Evolutionary conservation across 2,888 invertebrate species (phyloP).

Genomic region (Coleophora deauratella): DNA sequence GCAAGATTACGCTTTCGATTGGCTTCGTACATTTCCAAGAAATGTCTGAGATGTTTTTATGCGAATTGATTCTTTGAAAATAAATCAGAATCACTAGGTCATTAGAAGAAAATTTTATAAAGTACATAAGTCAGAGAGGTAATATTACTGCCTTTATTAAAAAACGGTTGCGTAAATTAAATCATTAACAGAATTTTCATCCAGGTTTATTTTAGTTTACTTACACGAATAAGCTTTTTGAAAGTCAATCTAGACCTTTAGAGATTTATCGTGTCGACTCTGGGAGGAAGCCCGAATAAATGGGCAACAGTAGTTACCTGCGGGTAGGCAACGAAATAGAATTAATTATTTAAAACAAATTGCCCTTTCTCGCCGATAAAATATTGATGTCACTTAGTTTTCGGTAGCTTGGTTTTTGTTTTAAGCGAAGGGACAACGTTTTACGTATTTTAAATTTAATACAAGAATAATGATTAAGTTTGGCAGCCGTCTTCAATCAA

Average conservation of each 20-base stretch:
- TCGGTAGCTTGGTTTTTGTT: neutral
- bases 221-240: conserved; percentile 15
- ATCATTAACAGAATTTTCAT: too few relatives aligned
- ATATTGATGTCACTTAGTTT: conserved; percentile 6
- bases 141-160: too few relatives aligned
- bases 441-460: neutral
- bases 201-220: neutral
- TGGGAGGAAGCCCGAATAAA: conserved; percentile 13
- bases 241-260: conserved; percentile 18
- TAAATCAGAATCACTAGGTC: too few relatives aligned
- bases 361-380: conserved; percentile 5
- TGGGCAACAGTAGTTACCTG: conserved; percentile 10
- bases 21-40: too few relatives aligned
- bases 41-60: too few relatives aligned
- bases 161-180: too few relatives aligned
- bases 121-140: too few relatives aligned
- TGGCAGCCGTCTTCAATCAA: too few relatives aligned
- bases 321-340: conserved; percentile 6
- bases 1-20: too few relatives aligned
- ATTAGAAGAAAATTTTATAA: too few relatives aligned
- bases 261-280: conserved; percentile 18
- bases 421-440: neutral
- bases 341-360: conserved; percentile 13
- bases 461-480: too few relatives aligned
- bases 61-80: too few relatives aligned